Base-by-base conservation (phyloP, 2,888 invertebrate genomes). In the Hirudinaria manillensis region DNA sequence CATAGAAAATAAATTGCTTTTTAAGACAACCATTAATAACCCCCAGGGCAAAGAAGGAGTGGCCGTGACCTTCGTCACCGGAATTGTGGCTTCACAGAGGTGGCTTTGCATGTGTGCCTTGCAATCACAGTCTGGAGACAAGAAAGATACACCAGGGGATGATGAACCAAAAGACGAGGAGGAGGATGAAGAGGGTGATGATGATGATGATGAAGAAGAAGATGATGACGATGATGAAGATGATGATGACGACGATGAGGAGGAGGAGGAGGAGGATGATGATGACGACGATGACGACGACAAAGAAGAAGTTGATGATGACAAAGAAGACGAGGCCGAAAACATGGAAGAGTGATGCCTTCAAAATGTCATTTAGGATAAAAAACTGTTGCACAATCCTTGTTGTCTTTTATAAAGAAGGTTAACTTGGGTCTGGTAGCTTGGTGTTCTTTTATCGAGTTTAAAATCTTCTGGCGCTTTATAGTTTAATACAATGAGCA, bases 161-260 rank as follows among this genome's bases (percentile, higher is more conserved):
- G 70, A 55, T 27, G 70, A 75, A 24, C 55, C 53, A 21, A 32
- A 70, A 53, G 70, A 75, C 13, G 68, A 75, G 3, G 70, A 55
- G 21, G 29, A 24, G n/a, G 55, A 29, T 19, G 29, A 56, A 24
- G 70, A 66, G 3, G 70, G 70, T 53, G 56, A 70, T 24, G 61
- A 70, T 27, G 70, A 75, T 0, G 61, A 70, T 36, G 53, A 27
- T 19, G 53, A 75, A 3, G 74, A 74, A 3, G 36, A 36, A 19
- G 38, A 56, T 24, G 34, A 45, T 3, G 56, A 74, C 19, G 66
- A 34, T n/a, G 45, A 66, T 36, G 74, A 66, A 3, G 36, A 66
- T 10, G 65, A 65, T 4, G 74, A 74, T 7, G 74, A 66, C 34
- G 66, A 66, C 13, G 53, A 24, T 10, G 53, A 51, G 10, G 68